Conservation (phyloP, 92 coral and sea anemone genomes). For the Zoanthus sociatus region DNA sequence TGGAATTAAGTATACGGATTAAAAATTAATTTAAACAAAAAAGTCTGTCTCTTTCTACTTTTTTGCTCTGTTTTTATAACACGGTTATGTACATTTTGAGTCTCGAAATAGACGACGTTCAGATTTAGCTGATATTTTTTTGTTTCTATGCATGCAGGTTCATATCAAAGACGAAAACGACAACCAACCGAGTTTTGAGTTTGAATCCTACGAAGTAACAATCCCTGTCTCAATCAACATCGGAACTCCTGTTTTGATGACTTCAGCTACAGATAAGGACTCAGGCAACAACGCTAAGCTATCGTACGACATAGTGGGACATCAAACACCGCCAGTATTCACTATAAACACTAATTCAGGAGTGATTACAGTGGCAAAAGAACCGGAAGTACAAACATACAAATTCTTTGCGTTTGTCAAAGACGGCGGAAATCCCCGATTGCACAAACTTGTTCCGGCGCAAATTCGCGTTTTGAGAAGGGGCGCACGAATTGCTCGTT, state of each 20-base stretch:
- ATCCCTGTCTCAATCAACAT: conserved; percentile 73
- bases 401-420: conserved; percentile 88
- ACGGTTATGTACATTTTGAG: no score
- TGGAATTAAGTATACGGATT: no score
- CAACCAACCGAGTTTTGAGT: conserved; percentile 91
- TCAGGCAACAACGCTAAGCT: conserved; percentile 86
- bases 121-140: background rate
- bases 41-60: no score
- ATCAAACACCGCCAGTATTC: conserved; percentile 96
- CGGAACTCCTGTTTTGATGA: conserved; percentile 77
- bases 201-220: conserved; percentile 83
- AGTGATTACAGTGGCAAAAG: conserved; percentile 68
- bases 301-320: conserved; percentile 89
- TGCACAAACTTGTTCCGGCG: conserved; percentile 72
- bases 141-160: conserved; percentile 67
- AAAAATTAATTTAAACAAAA: no score
- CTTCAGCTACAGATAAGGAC: conserved; percentile 92
- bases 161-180: conserved; percentile 89
- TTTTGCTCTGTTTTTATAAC: no score
- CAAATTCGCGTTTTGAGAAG: conserved; percentile 70
- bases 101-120: background rate
- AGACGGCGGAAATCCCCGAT: conserved; percentile 83
- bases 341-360: conserved; percentile 77
- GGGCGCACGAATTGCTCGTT: conserved; percentile 77
- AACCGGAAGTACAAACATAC: conserved; percentile 84